phyloP scores from a whole-genome alignment of 2,888 invertebrate genomes.

The Drosophila falleni region DNA sequence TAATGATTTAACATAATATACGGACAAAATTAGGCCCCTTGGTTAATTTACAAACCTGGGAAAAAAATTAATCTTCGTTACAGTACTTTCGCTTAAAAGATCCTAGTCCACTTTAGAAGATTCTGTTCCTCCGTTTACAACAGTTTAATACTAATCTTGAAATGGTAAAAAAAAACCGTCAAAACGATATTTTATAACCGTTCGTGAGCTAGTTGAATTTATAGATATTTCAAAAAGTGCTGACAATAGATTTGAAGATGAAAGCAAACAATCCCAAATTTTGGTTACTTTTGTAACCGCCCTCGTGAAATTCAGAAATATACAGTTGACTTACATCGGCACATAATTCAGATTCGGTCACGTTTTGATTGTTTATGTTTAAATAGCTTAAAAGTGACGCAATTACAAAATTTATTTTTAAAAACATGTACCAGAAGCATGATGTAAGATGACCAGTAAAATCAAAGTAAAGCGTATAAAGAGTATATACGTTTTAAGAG shows the following conservation, averaged over 20 bases:
- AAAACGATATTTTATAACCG: no score
- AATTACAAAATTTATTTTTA: not conserved
- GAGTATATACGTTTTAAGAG: not conserved
- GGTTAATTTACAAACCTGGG: no score
- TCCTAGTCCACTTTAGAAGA: no score
- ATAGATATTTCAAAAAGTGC: no score
- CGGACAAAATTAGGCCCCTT: no score
- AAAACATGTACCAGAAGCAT: slow-evolving; percentile 1
- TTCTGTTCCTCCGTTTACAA: no score
- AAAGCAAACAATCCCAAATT: no score
- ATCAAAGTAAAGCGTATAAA: not conserved
- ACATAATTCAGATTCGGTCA: slow-evolving; percentile 4
- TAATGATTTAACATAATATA: not conserved
- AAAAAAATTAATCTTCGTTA: no score
- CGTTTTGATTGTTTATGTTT: slow-evolving; percentile 3
- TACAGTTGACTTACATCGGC: not conserved
- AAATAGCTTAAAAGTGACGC: not conserved
- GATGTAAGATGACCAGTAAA: not conserved
- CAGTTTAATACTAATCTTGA: not conserved
- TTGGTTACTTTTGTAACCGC: not conserved
- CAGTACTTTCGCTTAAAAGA: no score
- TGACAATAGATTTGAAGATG: no score
- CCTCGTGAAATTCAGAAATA: not conserved
- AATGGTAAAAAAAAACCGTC: no score
- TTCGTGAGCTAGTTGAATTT: no score